A percentile compares a stretch with the other conserved stretches of the same genome.
Evolutionary conservation across 2,888 invertebrate genomes (phyloP).

Genomic region (Eubasilissa splendida): DNA sequence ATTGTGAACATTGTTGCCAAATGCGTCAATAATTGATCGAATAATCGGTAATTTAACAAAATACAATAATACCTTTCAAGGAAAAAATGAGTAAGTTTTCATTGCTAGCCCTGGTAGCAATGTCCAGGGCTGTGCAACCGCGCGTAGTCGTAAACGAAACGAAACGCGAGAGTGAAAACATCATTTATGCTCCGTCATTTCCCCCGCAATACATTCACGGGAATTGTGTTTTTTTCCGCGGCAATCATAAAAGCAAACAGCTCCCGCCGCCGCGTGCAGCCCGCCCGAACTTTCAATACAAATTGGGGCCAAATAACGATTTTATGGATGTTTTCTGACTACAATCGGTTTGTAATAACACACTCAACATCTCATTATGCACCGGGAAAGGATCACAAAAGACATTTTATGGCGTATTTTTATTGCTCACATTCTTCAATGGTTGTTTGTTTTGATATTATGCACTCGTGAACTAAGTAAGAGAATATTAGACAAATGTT

Average conservation of each 20-base stretch:
- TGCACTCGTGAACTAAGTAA: no score
- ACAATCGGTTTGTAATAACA: no score
- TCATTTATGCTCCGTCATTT: constrained; percentile 43
- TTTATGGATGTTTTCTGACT: background rate
- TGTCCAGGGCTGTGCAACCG: constrained; percentile 9
- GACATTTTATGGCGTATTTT: no score
- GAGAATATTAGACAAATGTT: no score
- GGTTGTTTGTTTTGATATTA: no score
- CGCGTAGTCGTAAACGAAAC: constrained; percentile 18
- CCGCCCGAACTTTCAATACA: constrained; percentile 16
- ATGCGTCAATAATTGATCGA: no score
- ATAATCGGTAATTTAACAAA: no score
- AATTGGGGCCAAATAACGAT: constrained; percentile 20
- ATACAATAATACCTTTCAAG: no score
- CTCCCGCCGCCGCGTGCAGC: constrained; percentile 4
- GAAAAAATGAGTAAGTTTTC: background rate
- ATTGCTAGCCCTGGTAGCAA: constrained; percentile 12
- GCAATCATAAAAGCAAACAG: constrained; percentile 32
- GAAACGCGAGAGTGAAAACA: constrained; percentile 44
- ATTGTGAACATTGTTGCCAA: no score
- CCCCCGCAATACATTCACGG: constrained; percentile 9
- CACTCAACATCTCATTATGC: no score
- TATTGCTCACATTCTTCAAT: no score
- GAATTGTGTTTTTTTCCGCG: constrained; percentile 17
- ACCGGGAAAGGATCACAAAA: no score